Evolutionary conservation across 2,113 vertebrate genomes (phyloP).

Genomic region (Candoia aspera): DNA sequence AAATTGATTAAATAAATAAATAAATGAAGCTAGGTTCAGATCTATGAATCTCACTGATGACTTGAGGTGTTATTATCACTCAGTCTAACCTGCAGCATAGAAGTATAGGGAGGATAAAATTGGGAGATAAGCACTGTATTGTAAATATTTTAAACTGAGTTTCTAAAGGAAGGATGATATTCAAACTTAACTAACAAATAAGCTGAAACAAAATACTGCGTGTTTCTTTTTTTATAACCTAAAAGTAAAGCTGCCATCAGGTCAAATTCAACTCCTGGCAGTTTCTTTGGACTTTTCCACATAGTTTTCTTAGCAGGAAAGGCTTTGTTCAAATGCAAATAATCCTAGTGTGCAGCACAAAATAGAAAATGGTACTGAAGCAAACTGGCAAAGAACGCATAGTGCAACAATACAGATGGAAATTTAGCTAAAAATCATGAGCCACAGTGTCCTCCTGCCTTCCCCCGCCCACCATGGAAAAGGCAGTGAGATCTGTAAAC

Average conservation of each 20-base stretch:
- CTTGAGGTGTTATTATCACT: not conserved
- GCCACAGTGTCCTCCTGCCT: not conserved
- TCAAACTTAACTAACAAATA: not conserved
- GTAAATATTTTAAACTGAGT: not conserved
- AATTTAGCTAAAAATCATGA: slow-evolving; percentile 17
- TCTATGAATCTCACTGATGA: not conserved
- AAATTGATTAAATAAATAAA: not conserved
- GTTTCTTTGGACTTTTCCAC: not conserved
- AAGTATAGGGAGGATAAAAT: not conserved
- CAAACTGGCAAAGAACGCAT: not conserved
- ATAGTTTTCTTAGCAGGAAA: not conserved
- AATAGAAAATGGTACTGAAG: not conserved
- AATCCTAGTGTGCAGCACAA: slow-evolving; percentile 1
- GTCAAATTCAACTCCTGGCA: not conserved
- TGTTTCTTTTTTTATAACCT: not conserved
- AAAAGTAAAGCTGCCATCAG: not conserved
- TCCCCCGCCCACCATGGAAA: not conserved
- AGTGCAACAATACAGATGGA: slow-evolving; percentile 1
- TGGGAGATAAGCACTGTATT: not conserved
- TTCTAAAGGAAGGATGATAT: not conserved
- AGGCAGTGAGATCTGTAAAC: accelerated
- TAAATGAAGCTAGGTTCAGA: not conserved
- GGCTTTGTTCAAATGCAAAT: not conserved
- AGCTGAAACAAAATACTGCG: not conserved
- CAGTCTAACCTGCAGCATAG: not conserved